A percentile compares a stretch with the other conserved stretches of the same genome.
These are phyloP conservation scores for Rhagonycha fulva DNA, from an alignment of 2,888 invertebrate species.

Conservation along the genomic window DNA sequence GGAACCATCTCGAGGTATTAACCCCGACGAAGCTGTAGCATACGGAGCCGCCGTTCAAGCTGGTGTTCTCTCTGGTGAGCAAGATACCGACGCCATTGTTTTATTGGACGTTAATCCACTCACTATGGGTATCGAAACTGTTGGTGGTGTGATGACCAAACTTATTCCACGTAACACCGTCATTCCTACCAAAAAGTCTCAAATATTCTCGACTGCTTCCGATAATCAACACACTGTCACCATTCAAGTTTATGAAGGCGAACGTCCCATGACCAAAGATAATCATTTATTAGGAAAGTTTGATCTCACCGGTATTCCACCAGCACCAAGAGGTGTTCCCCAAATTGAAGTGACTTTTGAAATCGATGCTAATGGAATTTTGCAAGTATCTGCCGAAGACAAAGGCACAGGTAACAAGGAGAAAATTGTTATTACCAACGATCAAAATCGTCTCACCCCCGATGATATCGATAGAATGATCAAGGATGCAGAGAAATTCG, in stretches of 20 bases:
- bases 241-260: slow-evolving; percentile 98
- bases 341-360: slow-evolving; percentile 95
- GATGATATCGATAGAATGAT: slow-evolving; percentile 99
- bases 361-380: slow-evolving; percentile 92
- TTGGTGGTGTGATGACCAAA: slow-evolving; percentile 99
- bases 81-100: slow-evolving; percentile 95
- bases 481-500: slow-evolving; percentile 98
- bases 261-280: slow-evolving; percentile 99
- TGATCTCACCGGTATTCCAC: slow-evolving; percentile 95
- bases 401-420: slow-evolving; percentile 99
- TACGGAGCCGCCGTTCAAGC: slow-evolving; percentile 99
- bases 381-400: slow-evolving; percentile 97
- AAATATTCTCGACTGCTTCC: slow-evolving; percentile 98
- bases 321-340: slow-evolving; percentile 90
- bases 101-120: slow-evolving; percentile 97
- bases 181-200: slow-evolving; percentile 98
- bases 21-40: slow-evolving; percentile 98
- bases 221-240: slow-evolving; percentile 99
- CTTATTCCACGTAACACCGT: slow-evolving; percentile 97
- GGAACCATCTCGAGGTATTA: slow-evolving; percentile 97
- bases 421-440: slow-evolving; percentile 98
- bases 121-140: slow-evolving; percentile 99
- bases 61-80: slow-evolving; percentile 96
- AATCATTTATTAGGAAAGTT: slow-evolving; percentile 98
- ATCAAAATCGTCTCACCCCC: slow-evolving; percentile 94